Conservation (phyloP, 2,113 vertebrate species). For the Ceratotherium simum region DNA sequence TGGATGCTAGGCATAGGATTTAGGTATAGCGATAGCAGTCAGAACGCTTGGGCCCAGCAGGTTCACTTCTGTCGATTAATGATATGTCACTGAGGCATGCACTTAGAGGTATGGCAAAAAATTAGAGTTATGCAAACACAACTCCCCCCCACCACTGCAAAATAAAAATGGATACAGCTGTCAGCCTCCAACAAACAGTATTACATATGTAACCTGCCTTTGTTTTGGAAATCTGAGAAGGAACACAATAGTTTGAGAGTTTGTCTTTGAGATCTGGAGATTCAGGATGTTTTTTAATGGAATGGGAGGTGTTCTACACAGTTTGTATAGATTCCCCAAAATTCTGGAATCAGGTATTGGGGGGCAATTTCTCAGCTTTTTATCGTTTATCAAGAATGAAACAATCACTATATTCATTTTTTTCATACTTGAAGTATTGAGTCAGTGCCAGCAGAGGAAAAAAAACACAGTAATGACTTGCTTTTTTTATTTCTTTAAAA, state of each 20-base stretch:
- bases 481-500: conserved; percentile 55
- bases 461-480: background rate
- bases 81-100: background rate
- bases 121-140: background rate
- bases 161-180: background rate
- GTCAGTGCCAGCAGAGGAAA: background rate
- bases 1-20: background rate
- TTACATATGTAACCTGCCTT: background rate
- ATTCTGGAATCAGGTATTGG: background rate
- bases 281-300: background rate
- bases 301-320: background rate
- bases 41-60: background rate
- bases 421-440: background rate
- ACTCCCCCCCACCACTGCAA: background rate
- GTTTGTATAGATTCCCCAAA: background rate
- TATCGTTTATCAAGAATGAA: background rate
- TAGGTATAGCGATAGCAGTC: background rate
- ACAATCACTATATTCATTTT: background rate
- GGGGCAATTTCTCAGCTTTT: background rate
- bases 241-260: background rate
- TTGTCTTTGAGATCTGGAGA: background rate
- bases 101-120: background rate
- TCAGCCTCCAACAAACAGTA: background rate
- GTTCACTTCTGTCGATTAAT: conserved; percentile 3
- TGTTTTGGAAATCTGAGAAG: background rate